Base-by-base conservation (phyloP, 2,888 invertebrate species). In the Hipparchia sbordonii region DNA sequence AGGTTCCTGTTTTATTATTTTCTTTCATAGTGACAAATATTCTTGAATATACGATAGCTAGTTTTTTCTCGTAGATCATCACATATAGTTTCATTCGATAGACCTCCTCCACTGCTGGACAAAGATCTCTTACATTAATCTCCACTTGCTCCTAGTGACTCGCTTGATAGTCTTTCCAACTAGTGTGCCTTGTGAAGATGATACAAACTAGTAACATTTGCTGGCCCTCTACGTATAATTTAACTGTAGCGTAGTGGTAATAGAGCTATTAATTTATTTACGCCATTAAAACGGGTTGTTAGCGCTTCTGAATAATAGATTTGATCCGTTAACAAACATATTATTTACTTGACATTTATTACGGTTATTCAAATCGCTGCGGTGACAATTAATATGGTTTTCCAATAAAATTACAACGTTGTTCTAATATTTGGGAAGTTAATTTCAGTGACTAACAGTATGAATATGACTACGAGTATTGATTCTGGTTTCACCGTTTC, bases 321-420 rank as follows among this genome's bases (percentile, higher is more conserved):
- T 71, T 73, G 73, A 75, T 75, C 71, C 71, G 75, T 73, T 75
- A 75, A 73, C 73, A 52, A 73, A 75, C 75, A 69, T 75, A 71
- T 73, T 71, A 74, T 74, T 75, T 71, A 68, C 68, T 73, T 73
- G 75, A 75, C 73, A 71, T 75, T 75, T 73, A 75, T 75, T 73
- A 75, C 69, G 73, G 69, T 75, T 71, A 71, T 71, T 70, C 70
- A 48, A 70, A 70, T 70, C 62, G 66, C 57, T 66, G 54, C 60
- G 66, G 65, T 70, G 71, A 71, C 72, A 69, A 71, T 75, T 67
- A 71, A 70, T 56, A 56, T 61, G n/a, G 69, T 61, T 69, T 69
- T 61, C 69, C 69, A 52, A 69, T 68, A 59, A 68, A 68, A 68
- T 69, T 69, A 69, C 52, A 33, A 51, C 60, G 39, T 68, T 69